These are phyloP conservation scores for Antechinus flavipes DNA, from an alignment of 2,113 vertebrate genomes.

Conservation along the genomic window DNA sequence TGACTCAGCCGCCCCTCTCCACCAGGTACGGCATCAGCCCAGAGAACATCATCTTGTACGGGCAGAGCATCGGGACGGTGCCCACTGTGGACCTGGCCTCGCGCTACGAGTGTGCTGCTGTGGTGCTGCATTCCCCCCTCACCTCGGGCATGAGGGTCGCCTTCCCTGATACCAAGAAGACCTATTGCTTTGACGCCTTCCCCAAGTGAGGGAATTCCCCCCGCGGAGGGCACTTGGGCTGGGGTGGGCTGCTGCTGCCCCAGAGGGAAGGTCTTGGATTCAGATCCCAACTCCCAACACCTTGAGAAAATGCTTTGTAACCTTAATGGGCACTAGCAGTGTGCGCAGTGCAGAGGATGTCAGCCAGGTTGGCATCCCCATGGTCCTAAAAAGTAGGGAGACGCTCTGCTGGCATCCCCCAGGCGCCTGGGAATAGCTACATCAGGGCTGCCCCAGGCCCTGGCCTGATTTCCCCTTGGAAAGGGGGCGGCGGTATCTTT, in stretches of 20 bases:
- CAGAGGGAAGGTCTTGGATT: not conserved
- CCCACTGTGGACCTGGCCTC: constrained; percentile 96
- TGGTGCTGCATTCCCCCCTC: constrained; percentile 95
- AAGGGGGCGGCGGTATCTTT: not conserved
- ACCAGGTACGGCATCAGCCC: constrained; percentile 95
- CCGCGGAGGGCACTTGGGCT: not conserved
- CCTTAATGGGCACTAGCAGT: not conserved
- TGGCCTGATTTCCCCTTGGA: too few relatives aligned
- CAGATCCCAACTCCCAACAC: not conserved
- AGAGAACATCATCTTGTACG: constrained; percentile 95
- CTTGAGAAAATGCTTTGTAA: not conserved
- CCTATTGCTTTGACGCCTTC: constrained; percentile 98
- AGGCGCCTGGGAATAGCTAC: not conserved
- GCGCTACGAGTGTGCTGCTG: constrained; percentile 95
- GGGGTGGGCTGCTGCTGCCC: not conserved
- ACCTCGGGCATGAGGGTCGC: constrained; percentile 98
- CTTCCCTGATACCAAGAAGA: constrained; percentile 98
- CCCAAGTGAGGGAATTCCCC: constrained; percentile 91
- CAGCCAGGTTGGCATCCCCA: not conserved
- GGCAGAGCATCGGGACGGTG: constrained; percentile 97
- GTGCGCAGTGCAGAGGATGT: not conserved
- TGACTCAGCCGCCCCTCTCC: not conserved
- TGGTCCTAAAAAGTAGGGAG: not conserved
- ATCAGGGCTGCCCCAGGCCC: too few relatives aligned
- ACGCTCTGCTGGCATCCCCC: not conserved